These are phyloP conservation scores for Pyrgus malvae DNA, from an alignment of 2,888 invertebrate species.

Conservation along the genomic window DNA sequence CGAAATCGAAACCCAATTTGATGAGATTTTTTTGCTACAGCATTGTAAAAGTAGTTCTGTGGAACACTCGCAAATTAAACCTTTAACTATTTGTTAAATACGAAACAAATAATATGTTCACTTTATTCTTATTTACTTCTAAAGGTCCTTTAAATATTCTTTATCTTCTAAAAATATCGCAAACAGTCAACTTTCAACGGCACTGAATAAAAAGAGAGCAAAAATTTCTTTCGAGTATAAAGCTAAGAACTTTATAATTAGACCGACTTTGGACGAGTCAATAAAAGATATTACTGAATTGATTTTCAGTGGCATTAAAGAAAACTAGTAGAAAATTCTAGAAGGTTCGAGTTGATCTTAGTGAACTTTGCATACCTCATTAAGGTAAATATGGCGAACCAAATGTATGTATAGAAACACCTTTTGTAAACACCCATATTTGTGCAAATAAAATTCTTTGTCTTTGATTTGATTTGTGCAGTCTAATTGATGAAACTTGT, in stretches of 20 bases:
- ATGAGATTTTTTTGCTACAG: no score
- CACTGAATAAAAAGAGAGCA: slow-evolving; percentile 12
- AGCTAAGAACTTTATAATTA: slow-evolving; percentile 27
- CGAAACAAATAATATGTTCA: no score
- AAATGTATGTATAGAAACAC: no score
- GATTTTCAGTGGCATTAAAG: slow-evolving; percentile 25
- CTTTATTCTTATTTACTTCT: no score
- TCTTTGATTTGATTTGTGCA: neutral
- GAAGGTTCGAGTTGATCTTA: slow-evolving; percentile 18
- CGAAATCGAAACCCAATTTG: no score
- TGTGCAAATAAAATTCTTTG: no score
- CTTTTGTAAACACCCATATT: no score
- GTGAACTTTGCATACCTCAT: no score
- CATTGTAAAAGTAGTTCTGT: no score
- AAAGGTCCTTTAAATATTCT: slow-evolving; percentile 4
- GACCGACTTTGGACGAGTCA: slow-evolving; percentile 20
- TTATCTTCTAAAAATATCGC: slow-evolving; percentile 5
- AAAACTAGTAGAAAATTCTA: slow-evolving; percentile 24
- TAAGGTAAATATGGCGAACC: no score
- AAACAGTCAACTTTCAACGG: slow-evolving; percentile 17
- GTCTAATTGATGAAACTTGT: neutral
- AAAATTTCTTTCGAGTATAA: slow-evolving; percentile 15
- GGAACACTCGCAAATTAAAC: no score
- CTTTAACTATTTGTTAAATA: no score
- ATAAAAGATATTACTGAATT: slow-evolving; percentile 25